Conservation (phyloP, 2,113 vertebrate species). For the Chelonoidis abingdonii region DNA sequence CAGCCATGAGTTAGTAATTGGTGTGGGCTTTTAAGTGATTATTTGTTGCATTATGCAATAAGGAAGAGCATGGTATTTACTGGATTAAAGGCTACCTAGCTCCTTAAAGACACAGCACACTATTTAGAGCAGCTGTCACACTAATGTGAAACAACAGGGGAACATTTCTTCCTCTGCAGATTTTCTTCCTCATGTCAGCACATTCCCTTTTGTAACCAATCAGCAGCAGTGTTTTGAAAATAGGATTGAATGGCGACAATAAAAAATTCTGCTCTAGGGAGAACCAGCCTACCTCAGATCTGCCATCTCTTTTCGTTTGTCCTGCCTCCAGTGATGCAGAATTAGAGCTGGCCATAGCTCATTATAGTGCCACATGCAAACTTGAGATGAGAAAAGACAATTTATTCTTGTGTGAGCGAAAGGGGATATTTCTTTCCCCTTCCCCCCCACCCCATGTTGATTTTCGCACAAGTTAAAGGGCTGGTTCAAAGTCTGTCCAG, state of each 20-base stretch:
- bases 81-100: background rate
- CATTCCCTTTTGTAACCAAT: background rate
- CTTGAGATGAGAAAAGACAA: background rate
- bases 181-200: background rate
- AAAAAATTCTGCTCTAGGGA: background rate
- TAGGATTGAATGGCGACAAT: background rate
- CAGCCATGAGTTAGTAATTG: background rate
- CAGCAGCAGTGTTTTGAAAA: background rate
- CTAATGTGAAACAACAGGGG: background rate
- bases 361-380: background rate
- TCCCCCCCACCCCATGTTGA: background rate
- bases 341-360: background rate
- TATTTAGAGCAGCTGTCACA: background rate
- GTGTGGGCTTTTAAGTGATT: slow-evolving; percentile 24
- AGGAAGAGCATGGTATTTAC: background rate
- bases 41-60: background rate
- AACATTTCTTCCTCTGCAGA: background rate
- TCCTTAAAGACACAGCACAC: background rate
- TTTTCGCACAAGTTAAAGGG: background rate
- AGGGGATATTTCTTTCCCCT: background rate
- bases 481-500: background rate
- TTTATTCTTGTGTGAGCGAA: background rate
- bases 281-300: background rate
- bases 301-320: background rate
- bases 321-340: background rate